phyloP scores from a whole-genome alignment of 1,140 invertebrate species.

The Mya arenaria region DNA sequence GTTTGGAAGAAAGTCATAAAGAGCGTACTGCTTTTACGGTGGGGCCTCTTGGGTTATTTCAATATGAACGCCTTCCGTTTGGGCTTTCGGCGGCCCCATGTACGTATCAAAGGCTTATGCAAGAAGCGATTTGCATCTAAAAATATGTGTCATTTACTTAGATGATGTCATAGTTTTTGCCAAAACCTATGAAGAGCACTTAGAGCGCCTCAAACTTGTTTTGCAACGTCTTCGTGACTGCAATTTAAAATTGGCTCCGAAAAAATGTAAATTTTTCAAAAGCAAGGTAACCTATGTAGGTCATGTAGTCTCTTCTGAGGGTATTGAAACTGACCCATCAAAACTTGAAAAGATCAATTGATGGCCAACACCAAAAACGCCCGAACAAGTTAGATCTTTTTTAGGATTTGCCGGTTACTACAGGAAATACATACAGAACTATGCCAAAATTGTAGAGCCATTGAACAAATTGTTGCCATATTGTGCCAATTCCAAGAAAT shows the following conservation, averaged over 20 bases:
- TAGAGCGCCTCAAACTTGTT: conserved; percentile 58
- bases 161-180: conserved; percentile 17
- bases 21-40: conserved; percentile 18
- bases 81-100: neutral
- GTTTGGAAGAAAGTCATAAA: conserved; percentile 2
- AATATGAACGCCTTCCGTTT: neutral
- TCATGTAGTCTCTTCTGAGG: conserved; percentile 63
- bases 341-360: conserved; percentile 71
- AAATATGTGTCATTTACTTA: conserved; percentile 23
- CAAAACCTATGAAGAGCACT: conserved; percentile 11
- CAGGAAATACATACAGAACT: conserved; percentile 64
- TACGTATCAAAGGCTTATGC: conserved; percentile 27
- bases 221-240: conserved; percentile 54
- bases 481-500: too few species aligned
- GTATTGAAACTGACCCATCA: conserved; percentile 62
- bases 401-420: conserved; percentile 68
- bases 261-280: conserved; percentile 58
- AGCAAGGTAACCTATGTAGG: conserved; percentile 63
- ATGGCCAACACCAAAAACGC: conserved; percentile 68
- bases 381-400: conserved; percentile 69
- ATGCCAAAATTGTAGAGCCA: conserved; percentile 4
- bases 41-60: neutral
- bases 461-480: too few species aligned
- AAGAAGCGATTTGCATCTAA: neutral
- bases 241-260: too few species aligned